Base-by-base conservation (phyloP, 2,888 invertebrate genomes). In the Trissonchulus latispiculum region DNA sequence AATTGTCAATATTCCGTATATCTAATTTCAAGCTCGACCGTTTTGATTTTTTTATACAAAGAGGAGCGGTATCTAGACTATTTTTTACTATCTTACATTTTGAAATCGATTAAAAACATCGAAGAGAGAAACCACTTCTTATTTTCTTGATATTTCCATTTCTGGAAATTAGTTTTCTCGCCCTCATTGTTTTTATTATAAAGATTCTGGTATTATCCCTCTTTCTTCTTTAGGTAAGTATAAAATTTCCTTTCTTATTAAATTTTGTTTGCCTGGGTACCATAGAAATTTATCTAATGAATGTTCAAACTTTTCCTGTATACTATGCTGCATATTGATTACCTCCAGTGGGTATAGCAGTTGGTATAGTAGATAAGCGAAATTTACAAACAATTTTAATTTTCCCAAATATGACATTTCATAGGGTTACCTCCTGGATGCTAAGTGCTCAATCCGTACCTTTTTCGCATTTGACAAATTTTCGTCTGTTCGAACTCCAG, bases 231-330 rank as follows among this genome's bases (percentile, higher is more conserved):
- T 8, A 15, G 69, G 69, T 35, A 68, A 36, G 28, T 68, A 36
- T 8, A 68, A 33, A 31, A 68, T 68, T 33, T 68, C 35, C 36
- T 68, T 68, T 32, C 8, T 3, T 35, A 68, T 36, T 36, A 68
- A 36, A 33, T 68, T 68, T 23, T n/a, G 33, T 33, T 36, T 68
- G n/a, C 69, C 18, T 8, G 69, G 69, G 36, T 35, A 68, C 69
- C 69, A 68, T 15, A 68, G 29, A 68, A 35, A 68, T 33, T n/a
- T 23, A 68, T 68, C 69, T 8, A 68, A 8, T 31, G 31, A 32
- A 33, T 68, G 31, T 68, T 68, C 69, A 35, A 48, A 48, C 8
- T 23, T 48, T 15, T 8, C 23, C 23, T 15, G 8, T 15, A 48
- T 48, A 48, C 23, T 23, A n/a, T n/a, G n/a, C n/a, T n/a, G n/a